A percentile compares a stretch with the other conserved stretches of the same genome.
These are phyloP conservation scores for Mastomys coucha DNA, from an alignment of 2,113 vertebrate genomes.

Conservation along the genomic window DNA sequence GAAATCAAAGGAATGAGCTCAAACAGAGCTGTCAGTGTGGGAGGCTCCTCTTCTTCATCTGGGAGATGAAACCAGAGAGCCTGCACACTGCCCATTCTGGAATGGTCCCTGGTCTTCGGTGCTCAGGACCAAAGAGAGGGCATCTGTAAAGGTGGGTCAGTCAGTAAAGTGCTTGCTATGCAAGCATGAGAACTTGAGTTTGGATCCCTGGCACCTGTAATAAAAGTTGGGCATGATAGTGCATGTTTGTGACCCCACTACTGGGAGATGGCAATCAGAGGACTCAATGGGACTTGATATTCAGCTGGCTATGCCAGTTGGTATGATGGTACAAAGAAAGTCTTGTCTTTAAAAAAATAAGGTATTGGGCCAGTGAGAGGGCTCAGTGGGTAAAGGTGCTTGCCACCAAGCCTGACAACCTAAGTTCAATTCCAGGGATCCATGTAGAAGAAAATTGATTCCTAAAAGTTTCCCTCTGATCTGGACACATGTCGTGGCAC, in stretches of 20 bases:
- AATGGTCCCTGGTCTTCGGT: not conserved
- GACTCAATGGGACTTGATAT: not conserved
- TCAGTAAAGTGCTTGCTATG: not conserved
- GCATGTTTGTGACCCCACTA: not conserved
- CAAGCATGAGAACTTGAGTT: not conserved
- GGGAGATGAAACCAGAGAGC: not conserved
- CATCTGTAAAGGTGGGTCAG: not conserved
- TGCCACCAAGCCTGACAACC: not conserved
- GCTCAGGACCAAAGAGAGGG: not conserved
- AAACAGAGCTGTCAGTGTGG: not conserved
- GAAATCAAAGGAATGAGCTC: conserved; percentile 19
- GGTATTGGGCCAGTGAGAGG: not conserved
- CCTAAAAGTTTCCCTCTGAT: not conserved
- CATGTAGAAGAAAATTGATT: not conserved
- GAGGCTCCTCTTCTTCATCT: not conserved
- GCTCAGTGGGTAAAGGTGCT: not conserved
- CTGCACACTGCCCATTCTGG: not conserved
- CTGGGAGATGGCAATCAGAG: not conserved
- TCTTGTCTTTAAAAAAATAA: not conserved
- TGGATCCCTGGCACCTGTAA: not conserved
- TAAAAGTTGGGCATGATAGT: not conserved
- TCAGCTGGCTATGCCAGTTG: not conserved
- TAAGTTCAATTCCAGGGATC: not conserved
- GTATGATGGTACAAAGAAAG: not conserved
- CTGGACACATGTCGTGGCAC: not conserved